phyloP scores from a whole-genome alignment of 2,888 invertebrate species.

The Cryptocephalus moraei region DNA sequence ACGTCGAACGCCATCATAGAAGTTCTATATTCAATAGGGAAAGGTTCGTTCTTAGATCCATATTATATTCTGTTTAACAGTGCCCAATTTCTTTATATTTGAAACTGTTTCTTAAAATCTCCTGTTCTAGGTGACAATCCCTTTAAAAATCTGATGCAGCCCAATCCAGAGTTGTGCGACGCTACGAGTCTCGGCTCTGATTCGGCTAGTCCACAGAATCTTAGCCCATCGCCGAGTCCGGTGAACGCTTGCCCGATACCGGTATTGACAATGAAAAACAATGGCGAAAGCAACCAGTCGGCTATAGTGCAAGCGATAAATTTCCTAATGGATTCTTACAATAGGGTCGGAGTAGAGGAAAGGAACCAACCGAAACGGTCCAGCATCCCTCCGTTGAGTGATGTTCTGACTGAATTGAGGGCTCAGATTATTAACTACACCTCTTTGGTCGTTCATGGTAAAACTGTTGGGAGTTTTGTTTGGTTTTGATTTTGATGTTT shows the following conservation, averaged over 20 bases:
- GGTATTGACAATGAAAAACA: constrained; percentile 23
- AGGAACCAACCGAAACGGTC: constrained; percentile 66
- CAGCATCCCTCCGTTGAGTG: constrained; percentile 62
- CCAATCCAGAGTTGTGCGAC: constrained; percentile 16
- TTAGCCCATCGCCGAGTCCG: constrained; percentile 35
- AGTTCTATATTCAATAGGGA: constrained; percentile 36
- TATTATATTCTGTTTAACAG: neutral
- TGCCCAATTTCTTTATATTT: neutral
- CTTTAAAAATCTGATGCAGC: constrained; percentile 25
- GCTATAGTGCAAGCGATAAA: constrained; percentile 27
- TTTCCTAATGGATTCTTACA: constrained; percentile 56
- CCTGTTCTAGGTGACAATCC: constrained; percentile 24
- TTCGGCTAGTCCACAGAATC: constrained; percentile 36
- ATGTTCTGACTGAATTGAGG: constrained; percentile 48
- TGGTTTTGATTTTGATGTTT: neutral
- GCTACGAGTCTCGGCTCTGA: constrained; percentile 28
- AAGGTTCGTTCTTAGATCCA: constrained; percentile 14
- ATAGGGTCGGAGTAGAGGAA: constrained; percentile 62
- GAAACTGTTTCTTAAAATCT: neutral
- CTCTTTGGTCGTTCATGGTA: constrained; percentile 47
- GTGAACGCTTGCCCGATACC: constrained; percentile 28
- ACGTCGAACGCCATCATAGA: constrained; percentile 59
- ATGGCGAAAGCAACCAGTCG: neutral
- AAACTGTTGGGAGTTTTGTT: neutral
- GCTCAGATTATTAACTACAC: constrained; percentile 47